Conservation (phyloP, 2,113 vertebrate species). For the Lepus europaeus region DNA sequence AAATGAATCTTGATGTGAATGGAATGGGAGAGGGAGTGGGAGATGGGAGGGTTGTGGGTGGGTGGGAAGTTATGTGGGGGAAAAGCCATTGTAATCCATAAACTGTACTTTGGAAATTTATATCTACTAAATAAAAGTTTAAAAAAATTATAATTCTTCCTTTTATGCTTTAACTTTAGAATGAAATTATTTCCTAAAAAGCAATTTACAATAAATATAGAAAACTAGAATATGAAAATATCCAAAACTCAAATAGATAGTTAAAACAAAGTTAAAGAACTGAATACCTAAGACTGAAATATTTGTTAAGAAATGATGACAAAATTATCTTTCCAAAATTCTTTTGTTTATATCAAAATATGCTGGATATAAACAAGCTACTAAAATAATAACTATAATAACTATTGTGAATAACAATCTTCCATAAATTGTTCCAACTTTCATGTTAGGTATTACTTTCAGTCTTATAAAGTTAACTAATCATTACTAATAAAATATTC, state of each 20-base stretch:
- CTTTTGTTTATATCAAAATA: neutral
- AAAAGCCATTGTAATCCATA: too few relatives aligned
- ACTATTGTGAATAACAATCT: neutral
- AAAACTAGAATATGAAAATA: neutral
- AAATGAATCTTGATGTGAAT: too few relatives aligned
- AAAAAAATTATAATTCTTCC: too few relatives aligned
- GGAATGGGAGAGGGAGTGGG: too few relatives aligned
- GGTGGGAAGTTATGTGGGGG: too few relatives aligned
- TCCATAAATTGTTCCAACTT: neutral
- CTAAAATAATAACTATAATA: neutral
- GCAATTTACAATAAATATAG: neutral
- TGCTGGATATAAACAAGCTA: neutral
- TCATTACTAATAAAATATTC: neutral
- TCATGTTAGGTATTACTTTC: neutral
- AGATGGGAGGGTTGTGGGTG: too few relatives aligned
- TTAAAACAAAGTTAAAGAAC: neutral
- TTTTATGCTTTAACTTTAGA: neutral
- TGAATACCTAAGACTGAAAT: neutral
- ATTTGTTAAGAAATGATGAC: neutral
- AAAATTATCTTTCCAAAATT: neutral
- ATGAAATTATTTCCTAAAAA: conserved; percentile 9
- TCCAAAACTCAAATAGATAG: neutral
- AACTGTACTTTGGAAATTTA: too few relatives aligned
- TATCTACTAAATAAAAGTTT: too few relatives aligned
- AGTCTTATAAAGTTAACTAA: neutral